A percentile compares a stretch with the other conserved stretches of the same genome.
phyloP scores from a whole-genome alignment of 2,113 vertebrate genomes.

The Myiozetetes cayanensis region DNA sequence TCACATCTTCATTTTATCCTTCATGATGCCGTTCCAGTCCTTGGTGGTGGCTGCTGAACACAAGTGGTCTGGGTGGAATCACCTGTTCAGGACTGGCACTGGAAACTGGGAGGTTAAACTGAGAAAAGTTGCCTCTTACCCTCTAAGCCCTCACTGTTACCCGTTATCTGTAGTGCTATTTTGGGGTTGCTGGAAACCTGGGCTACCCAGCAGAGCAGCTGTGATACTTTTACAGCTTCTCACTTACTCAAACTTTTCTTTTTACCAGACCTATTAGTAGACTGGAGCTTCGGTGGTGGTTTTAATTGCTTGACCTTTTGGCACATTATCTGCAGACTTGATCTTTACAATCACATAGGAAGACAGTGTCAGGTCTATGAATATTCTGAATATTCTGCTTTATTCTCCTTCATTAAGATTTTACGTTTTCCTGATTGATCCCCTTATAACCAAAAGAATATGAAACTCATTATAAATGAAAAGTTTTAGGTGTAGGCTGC shows the following conservation, averaged over 20 bases:
- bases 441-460: background rate
- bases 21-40: background rate
- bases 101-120: background rate
- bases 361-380: background rate
- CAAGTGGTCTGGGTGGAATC: background rate
- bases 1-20: background rate
- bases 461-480: background rate
- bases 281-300: background rate
- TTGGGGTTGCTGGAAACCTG: background rate
- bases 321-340: constrained; percentile 9
- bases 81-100: background rate
- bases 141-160: background rate
- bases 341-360: constrained; percentile 12
- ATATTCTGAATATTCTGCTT: background rate
- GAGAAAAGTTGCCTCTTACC: background rate
- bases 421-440: background rate
- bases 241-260: constrained; percentile 8
- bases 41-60: background rate
- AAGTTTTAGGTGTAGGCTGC: background rate
- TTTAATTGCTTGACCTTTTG: constrained; percentile 52
- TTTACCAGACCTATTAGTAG: background rate
- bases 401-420: background rate
- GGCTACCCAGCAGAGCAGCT: background rate
- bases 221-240: background rate
- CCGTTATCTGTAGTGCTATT: background rate